phyloP scores from a whole-genome alignment of 2,797 vertebrate genomes.

The Neosilurus mollespiculum region DNA sequence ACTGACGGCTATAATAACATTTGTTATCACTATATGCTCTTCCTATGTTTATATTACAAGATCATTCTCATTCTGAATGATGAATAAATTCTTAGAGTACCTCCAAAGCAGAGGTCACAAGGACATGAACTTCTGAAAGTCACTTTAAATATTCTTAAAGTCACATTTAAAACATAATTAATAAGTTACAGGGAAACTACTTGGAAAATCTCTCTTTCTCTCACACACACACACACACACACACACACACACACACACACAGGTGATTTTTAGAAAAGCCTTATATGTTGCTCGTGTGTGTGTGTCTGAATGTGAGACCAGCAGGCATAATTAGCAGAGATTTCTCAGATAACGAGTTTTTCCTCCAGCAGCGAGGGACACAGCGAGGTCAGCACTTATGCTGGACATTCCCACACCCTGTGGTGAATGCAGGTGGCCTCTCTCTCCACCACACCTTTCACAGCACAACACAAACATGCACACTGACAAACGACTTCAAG shows the following conservation, averaged over 20 bases:
- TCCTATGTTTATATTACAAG: background rate
- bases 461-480: background rate
- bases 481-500: background rate
- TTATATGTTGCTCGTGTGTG: slow-evolving; percentile 17
- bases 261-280: background rate
- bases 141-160: background rate
- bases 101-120: background rate
- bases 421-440: slow-evolving; percentile 60
- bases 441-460: slow-evolving; percentile 43
- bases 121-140: background rate
- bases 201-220: background rate
- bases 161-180: background rate
- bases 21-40: slow-evolving; percentile 33
- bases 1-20: slow-evolving; percentile 38
- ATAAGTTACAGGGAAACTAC: background rate
- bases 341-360: slow-evolving; percentile 63
- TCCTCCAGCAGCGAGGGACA: slow-evolving; percentile 55
- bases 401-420: slow-evolving; percentile 61
- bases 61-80: background rate
- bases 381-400: slow-evolving; percentile 55
- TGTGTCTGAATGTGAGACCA: slow-evolving; percentile 48
- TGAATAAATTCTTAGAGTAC: background rate
- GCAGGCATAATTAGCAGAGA: slow-evolving; percentile 62
- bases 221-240: background rate
- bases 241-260: background rate